Base-by-base conservation (phyloP, 2,113 vertebrate species). In the Peromyscus californicus region DNA sequence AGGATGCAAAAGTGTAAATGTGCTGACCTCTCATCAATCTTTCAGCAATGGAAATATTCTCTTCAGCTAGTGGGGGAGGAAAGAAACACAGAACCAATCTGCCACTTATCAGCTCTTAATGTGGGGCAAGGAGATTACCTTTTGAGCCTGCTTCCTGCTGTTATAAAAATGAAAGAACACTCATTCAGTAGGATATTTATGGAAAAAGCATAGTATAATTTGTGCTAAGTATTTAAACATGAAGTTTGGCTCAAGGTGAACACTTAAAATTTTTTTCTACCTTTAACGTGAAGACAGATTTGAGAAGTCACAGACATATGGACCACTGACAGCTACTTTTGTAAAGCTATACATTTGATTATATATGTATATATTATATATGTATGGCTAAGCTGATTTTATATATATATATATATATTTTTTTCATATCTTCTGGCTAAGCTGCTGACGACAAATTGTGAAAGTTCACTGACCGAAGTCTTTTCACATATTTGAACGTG, bases 1-100 rank as follows among this genome's bases (percentile, higher is more conserved):
- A 86, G 33, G 54, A 91, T 75, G n/a, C 26, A 91, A 54, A 91
- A 75, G 89, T 83, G 1, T 61, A 87, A 97, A 22, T 70, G 90
- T 95, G 39, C n/a, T 67, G 48, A 67, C n/a, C 36, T 91, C 15
- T n/a, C 61, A 93, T 76, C 87, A 90, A 78, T 88, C 59, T 63
- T 33, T 72, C 70, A 31, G 22, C 42, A 88, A 80, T 67, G 4
- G 7, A 89, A 92, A 26, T 13, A 83, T 97, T 89, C 29, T 94
- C 83, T 94, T 59, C 22, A 57, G 19, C 70, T 45, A 78, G 59
- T 80, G 63, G 29, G 63, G 3, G 61, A 91, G 29, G 54, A 92
- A 42, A n/a, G 87, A 90, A 36, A 9, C 39, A 13, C 19, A 48
- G 72, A 57, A 1, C 31, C 70, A 57, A 4, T 78, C 0, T 79